Conservation (phyloP, 2,888 invertebrate species). For the Andrena camellia region DNA sequence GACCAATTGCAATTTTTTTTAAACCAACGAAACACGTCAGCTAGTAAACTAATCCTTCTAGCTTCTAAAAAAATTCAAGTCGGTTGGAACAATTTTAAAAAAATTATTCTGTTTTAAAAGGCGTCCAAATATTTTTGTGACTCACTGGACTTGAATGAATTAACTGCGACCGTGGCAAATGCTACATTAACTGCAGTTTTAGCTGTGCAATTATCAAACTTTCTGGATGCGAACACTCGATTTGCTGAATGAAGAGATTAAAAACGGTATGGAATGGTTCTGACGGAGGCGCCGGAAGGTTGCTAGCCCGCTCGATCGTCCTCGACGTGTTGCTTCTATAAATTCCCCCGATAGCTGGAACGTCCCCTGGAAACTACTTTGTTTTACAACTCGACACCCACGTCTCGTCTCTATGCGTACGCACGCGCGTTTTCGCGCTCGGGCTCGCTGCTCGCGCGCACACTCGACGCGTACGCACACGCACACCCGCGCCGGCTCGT, state of each 20-base stretch:
- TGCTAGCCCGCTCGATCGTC: constrained; percentile 43
- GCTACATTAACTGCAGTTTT: too few relatives aligned
- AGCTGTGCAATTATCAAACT: too few relatives aligned
- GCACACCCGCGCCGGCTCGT: constrained; percentile 40
- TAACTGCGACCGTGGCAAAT: too few relatives aligned
- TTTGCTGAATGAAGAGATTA: constrained; percentile 6
- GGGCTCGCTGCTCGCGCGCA: constrained; percentile 23
- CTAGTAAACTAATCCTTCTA: too few relatives aligned
- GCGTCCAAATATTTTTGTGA: too few relatives aligned
- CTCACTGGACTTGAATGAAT: too few relatives aligned
- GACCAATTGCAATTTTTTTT: too few relatives aligned
- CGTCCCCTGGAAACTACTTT: constrained; percentile 64
- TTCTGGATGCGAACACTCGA: too few relatives aligned
- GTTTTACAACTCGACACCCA: constrained; percentile 72
- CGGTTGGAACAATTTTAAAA: too few relatives aligned
- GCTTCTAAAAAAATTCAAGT: too few relatives aligned
- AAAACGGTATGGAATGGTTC: constrained; percentile 36
- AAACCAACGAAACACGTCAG: too few relatives aligned
- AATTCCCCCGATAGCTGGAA: constrained; percentile 64
- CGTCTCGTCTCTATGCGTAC: constrained; percentile 71
- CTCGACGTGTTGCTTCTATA: constrained; percentile 68
- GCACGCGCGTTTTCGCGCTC: constrained; percentile 62
- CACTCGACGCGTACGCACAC: constrained; percentile 34
- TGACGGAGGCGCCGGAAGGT: constrained; percentile 54
- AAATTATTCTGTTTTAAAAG: too few relatives aligned